Conservation (phyloP, 2,113 vertebrate genomes). For the Probosciger aterrimus region DNA sequence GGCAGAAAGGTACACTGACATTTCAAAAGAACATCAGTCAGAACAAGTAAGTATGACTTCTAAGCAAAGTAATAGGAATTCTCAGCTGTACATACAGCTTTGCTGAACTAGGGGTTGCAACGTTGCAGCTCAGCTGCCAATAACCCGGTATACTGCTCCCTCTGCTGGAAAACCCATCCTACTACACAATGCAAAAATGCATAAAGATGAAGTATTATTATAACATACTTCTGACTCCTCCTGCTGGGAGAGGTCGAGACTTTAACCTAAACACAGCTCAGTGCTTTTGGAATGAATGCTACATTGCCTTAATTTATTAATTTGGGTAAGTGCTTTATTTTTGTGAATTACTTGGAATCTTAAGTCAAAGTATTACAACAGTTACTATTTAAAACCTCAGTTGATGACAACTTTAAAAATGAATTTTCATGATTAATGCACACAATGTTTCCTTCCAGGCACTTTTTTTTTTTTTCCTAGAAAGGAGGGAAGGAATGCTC, state of each 20-base stretch:
- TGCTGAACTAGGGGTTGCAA: neutral
- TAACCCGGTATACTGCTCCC: conserved; percentile 29
- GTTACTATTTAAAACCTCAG: neutral
- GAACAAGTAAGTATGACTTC: neutral
- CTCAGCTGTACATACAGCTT: neutral
- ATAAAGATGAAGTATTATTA: neutral
- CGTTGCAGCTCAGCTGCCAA: neutral
- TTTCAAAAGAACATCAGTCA: neutral
- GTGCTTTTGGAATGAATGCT: neutral
- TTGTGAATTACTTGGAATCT: neutral
- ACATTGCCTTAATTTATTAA: neutral
- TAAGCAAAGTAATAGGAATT: neutral
- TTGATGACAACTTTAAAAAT: neutral
- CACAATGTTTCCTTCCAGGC: neutral
- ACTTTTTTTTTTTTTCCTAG: neutral
- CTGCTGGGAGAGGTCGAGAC: conserved; percentile 1
- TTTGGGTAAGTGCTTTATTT: neutral
- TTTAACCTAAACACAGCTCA: neutral
- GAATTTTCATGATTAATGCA: neutral
- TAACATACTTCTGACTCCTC: conserved; percentile 3
- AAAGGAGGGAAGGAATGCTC: neutral
- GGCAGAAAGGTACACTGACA: neutral
- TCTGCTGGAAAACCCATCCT: conserved; percentile 37
- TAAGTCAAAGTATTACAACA: neutral
- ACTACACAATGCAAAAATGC: neutral